A percentile compares a stretch with the other conserved stretches of the same genome.
These are phyloP conservation scores for Eulemur rubriventer DNA, from an alignment of 2,797 vertebrate species.

Conservation along the genomic window DNA sequence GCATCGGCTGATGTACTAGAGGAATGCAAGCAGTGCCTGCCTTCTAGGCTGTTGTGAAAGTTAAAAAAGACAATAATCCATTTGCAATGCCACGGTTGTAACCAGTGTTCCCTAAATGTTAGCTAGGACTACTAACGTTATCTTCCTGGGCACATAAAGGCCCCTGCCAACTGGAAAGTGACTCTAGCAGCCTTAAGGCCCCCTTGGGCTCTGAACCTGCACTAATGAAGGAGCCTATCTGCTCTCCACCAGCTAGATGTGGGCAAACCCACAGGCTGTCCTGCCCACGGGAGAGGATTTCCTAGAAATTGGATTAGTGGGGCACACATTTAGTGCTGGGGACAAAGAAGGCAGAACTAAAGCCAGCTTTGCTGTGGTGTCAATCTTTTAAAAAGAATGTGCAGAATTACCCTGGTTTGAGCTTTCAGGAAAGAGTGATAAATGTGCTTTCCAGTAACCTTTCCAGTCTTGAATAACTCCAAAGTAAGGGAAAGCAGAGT, in stretches of 20 bases:
- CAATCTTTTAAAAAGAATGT: neutral
- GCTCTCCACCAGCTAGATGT: neutral
- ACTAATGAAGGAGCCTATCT: neutral
- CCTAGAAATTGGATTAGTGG: neutral
- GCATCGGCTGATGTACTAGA: accelerated
- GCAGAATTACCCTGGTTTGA: neutral
- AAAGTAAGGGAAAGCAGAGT: neutral
- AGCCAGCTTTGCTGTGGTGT: neutral
- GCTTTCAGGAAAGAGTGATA: neutral
- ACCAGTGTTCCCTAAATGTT: neutral
- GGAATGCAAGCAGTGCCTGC: neutral
- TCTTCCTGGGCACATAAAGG: neutral
- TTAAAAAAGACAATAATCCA: neutral
- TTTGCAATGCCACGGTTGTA: neutral
- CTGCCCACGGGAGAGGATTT: neutral
- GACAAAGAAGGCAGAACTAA: neutral
- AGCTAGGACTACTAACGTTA: neutral
- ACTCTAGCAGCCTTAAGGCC: neutral
- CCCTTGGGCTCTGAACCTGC: neutral
- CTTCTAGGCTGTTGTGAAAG: neutral
- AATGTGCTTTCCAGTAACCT: neutral
- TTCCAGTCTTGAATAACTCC: neutral
- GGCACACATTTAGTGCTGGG: neutral
- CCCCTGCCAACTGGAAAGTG: neutral
- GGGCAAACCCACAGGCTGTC: neutral